These are phyloP conservation scores for Pristionchus exspectatus DNA, from an alignment of 2,888 invertebrate species.

Conservation along the genomic window DNA sequence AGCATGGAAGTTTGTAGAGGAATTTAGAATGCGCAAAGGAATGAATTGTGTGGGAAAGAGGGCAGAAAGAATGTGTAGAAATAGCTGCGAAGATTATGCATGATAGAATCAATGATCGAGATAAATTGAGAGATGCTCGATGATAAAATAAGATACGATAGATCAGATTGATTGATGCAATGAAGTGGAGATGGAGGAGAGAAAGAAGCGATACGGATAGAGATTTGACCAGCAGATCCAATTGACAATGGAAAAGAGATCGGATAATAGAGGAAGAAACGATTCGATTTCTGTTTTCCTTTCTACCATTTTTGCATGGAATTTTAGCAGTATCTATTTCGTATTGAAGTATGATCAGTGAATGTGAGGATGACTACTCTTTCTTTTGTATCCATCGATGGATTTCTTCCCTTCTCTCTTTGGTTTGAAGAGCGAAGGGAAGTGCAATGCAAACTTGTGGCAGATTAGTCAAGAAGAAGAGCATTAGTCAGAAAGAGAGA, in stretches of 20 bases:
- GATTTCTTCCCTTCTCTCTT: constrained; percentile 10
- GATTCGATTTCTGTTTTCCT: not conserved
- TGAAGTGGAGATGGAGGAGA: not conserved
- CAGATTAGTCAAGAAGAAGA: constrained; percentile 38
- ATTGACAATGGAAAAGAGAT: not conserved
- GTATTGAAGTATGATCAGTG: not conserved
- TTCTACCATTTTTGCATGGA: not conserved
- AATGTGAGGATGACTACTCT: not conserved
- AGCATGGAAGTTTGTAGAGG: not conserved
- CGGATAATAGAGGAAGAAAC: too few species aligned
- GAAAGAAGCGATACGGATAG: not conserved
- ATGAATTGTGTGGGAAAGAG: not conserved
- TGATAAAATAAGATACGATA: not conserved
- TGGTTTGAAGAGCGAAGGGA: not conserved
- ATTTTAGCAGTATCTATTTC: not conserved
- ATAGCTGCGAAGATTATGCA: not conserved
- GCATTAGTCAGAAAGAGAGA: constrained; percentile 35
- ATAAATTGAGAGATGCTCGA: not conserved
- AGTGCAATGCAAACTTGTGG: constrained; percentile 40
- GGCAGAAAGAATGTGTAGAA: not conserved
- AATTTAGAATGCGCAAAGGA: constrained; percentile 8
- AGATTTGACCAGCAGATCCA: constrained; percentile 8
- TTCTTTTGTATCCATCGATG: constrained; percentile 3
- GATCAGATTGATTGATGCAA: not conserved
- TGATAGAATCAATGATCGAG: not conserved